Conservation (phyloP, 2,113 vertebrate genomes). For the Oryzias woworae region DNA sequence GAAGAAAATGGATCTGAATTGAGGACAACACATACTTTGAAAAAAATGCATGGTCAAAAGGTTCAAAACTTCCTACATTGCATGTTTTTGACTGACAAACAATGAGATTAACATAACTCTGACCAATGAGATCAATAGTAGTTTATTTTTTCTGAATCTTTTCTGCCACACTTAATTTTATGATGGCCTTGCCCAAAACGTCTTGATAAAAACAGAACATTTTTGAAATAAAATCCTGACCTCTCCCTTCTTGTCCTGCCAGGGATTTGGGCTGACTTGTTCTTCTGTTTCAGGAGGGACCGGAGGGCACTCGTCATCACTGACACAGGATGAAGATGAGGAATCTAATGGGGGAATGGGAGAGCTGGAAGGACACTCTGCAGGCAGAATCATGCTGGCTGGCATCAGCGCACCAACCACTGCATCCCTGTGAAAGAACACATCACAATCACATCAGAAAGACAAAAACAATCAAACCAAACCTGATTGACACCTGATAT, state of each 20-base stretch:
- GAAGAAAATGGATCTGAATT: too few relatives aligned
- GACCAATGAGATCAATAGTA: not conserved
- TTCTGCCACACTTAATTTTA: too few relatives aligned
- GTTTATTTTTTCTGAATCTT: too few relatives aligned
- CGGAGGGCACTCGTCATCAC: conserved; percentile 82
- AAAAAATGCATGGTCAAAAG: too few relatives aligned
- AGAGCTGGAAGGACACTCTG: conserved; percentile 90
- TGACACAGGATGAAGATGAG: conserved; percentile 80
- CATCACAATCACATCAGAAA: conserved; percentile 5
- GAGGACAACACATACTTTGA: too few relatives aligned
- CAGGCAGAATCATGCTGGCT: conserved; percentile 92
- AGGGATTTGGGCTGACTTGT: conserved; percentile 87
- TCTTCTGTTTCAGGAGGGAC: conserved; percentile 83
- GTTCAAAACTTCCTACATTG: too few relatives aligned
- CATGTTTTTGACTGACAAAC: too few relatives aligned
- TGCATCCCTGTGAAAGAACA: conserved; percentile 81
- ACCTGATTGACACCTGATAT: too few relatives aligned
- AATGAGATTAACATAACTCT: too few relatives aligned
- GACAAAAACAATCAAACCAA: not conserved
- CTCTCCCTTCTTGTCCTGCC: conserved; percentile 95
- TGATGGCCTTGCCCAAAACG: too few relatives aligned
- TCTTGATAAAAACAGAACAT: not conserved
- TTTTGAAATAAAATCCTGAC: conserved; percentile 60
- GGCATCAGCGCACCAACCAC: conserved; percentile 95
- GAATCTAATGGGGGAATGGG: conserved; percentile 85